phyloP scores from a whole-genome alignment of 2,113 vertebrate genomes.

The Copsychus sechellarum region DNA sequence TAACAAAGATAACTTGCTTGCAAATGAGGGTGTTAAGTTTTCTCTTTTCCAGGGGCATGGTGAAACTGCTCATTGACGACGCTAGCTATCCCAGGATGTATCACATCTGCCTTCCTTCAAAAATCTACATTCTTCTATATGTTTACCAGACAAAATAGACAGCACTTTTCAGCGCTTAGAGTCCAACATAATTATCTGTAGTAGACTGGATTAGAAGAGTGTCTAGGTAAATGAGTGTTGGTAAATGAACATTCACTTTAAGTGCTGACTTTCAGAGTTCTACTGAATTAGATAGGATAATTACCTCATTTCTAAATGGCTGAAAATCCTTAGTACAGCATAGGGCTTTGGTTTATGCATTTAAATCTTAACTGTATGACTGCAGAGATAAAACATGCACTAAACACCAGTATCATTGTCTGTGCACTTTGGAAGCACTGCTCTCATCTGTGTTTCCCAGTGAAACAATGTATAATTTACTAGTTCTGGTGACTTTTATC shows the following conservation, averaged over 20 bases:
- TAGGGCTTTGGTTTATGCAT: neutral
- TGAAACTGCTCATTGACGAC: neutral
- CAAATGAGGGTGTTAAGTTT: neutral
- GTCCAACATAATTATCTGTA: neutral
- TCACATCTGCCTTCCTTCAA: neutral
- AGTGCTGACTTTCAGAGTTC: neutral
- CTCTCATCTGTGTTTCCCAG: neutral
- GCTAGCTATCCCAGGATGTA: neutral
- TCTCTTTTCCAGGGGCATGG: neutral
- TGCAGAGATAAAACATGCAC: neutral
- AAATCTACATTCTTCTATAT: neutral
- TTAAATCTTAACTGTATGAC: neutral
- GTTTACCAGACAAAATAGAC: neutral
- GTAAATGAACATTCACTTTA: neutral
- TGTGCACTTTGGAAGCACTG: neutral
- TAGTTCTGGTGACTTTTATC: conserved; percentile 7
- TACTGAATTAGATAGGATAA: neutral
- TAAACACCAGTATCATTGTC: neutral
- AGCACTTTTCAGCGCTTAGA: neutral
- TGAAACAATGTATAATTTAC: neutral
- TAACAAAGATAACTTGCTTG: neutral
- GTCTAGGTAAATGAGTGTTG: neutral
- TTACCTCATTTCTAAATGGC: neutral
- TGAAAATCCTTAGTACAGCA: neutral
- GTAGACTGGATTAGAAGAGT: neutral